A percentile compares a stretch with the other conserved stretches of the same genome.
phyloP scores from a whole-genome alignment of 2,888 invertebrate species.

The Pachycephus smyrnensis region DNA sequence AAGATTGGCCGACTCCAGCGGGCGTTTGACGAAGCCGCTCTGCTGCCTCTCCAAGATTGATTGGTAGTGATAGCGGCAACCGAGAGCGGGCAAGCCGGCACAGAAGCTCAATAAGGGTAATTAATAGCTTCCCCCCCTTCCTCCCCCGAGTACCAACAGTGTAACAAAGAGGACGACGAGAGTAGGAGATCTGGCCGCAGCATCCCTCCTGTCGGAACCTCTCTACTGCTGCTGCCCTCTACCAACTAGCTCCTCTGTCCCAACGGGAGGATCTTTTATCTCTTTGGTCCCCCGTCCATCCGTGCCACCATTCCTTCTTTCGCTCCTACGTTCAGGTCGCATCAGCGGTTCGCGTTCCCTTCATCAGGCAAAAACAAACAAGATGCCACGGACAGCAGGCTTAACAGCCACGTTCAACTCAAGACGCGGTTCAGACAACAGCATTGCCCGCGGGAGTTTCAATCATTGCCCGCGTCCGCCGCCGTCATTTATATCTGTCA shows the following conservation, averaged over 20 bases:
- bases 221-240: not conserved
- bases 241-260: not conserved
- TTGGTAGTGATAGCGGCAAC: conserved; percentile 63
- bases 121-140: conserved; percentile 51
- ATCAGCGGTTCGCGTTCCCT: conserved; percentile 7
- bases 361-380: conserved; percentile 38
- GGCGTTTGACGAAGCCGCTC: conserved; percentile 58
- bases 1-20: conserved; percentile 57
- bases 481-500: conserved; percentile 48
- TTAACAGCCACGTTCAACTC: conserved; percentile 34
- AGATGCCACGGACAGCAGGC: conserved; percentile 31
- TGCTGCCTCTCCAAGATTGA: conserved; percentile 54
- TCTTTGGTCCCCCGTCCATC: conserved; percentile 17
- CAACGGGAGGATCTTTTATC: not conserved
- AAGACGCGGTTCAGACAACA: conserved; percentile 31
- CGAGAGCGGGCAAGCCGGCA: conserved; percentile 50
- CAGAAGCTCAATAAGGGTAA: conserved; percentile 64
- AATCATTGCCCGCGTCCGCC: conserved; percentile 50
- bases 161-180: not conserved
- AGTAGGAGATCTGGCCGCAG: not conserved
- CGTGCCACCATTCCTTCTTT: conserved; percentile 26
- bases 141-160: not conserved
- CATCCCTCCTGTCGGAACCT: conserved; percentile 11
- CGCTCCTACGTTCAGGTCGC: conserved; percentile 12
- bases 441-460: conserved; percentile 48